Evolutionary conservation across 35 echinoderm and acorn worm genomes (phyloP), one percentile per base, ranked within the genome.

Genomic region (Ophioderma brevispina): DNA sequence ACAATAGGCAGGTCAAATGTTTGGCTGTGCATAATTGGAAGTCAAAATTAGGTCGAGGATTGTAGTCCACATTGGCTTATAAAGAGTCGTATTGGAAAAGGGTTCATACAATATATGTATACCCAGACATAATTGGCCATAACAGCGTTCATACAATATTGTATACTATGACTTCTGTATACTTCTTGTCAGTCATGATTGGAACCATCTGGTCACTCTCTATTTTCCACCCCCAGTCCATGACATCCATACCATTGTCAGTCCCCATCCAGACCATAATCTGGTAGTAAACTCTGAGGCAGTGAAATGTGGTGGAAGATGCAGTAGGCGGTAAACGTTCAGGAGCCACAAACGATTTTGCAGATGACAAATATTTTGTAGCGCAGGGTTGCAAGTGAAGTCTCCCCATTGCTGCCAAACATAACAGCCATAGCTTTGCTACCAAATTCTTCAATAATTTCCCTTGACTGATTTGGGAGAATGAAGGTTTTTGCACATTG

Each of bases 381-480:
- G 75, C 87, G 87, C 41, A 88, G 87, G 33, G 32, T 11, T 35
- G 40, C 23, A 15, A 88, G 40, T 80, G n/a, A n/a, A n/a, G n/a
- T n/a, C n/a, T n/a, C 49, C 55, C 84, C 78, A 28, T 11, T 37
- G 13, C 77, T 84, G 17, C 76, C 90, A 87, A 79, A 92, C 1
- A 70, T 50, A 11, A 80, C 70, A 52, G 43, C 38, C 90, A 92
- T 87, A 17, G 90, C 90, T 80, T 85, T 39, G 42, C 77, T 79
- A 19, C 90, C 90, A 63, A 56, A 33, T 14, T 28, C 33, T n/a
- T 87, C 82, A 28, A 86, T 92, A 30, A 21, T 41, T 10, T 23
- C 36, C 1, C 38, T 10, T 31, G 30, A 13, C 76, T 79, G 14
- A 43, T 36, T 37, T 40, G 5, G 30, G 18, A 6, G 10, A 70